Evolutionary conservation across 1,140 invertebrate genomes (phyloP), one percentile per base, ranked within the genome.

Genomic region (Bombus polaris): DNA sequence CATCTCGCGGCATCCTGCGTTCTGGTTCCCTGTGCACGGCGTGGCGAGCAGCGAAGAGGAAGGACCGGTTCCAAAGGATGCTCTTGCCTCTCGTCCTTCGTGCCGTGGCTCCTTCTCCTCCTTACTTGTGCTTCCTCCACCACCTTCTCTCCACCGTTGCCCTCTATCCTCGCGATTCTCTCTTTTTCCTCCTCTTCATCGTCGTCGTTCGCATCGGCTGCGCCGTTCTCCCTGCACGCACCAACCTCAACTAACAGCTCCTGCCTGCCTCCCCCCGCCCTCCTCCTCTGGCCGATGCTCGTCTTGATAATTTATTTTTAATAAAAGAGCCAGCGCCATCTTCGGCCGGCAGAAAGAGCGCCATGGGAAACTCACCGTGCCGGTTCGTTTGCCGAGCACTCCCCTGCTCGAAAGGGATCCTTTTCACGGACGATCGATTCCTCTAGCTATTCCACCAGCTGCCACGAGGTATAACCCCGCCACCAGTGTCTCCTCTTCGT

Each of bases 11-110:
- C 87, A 88, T 83, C 83, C 81, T 78, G 75, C 70, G 83, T 89
- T 88, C 87, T 91, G 88, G 88, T 92, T 92, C 88, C 88, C 87
- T 73, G 79, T 72, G 83, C 10, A 62, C 59, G 59, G 59, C 25
- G 59, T 62, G 57, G 62, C 13, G 81, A 66, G 59, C 39, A 57
- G 37, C 70, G 88, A 88, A 91, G 91, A 87, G 88, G 93, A 93
- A 93, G 93, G 93, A 94, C 94, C 94, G 94, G 94, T 94, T 94
- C 92, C 93, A 94, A 91, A 94, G 94, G 94, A 94, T 94, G 93
- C 92, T 94, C 91, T 89, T 92, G 91, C 93, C 91, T 91, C 89
- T 83, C 91, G 83, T 90, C 89, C 87, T 81, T 88, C 90, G 88
- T 62, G 57, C 89, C 72, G 74, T 81, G 37, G 77, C 77, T 44